These are phyloP conservation scores for Apteryx owenii DNA, from an alignment of 2,113 vertebrate species.

Conservation along the genomic window DNA sequence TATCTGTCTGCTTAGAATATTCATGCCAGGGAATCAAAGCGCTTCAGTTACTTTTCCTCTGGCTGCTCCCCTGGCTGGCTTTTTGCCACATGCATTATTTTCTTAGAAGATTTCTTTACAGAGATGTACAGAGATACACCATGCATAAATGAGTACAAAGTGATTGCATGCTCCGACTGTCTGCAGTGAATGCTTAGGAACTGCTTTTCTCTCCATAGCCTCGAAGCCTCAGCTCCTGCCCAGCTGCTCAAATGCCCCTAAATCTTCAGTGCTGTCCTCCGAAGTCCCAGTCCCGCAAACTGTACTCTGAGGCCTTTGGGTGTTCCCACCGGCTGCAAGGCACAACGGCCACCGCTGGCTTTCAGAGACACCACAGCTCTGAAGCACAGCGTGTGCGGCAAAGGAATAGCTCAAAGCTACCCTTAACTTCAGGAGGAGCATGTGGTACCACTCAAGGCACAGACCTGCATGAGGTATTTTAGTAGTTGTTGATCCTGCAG, in stretches of 20 bases:
- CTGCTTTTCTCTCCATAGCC: not conserved
- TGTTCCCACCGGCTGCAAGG: not conserved
- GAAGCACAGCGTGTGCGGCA: not conserved
- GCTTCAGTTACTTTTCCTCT: slow-evolving; percentile 26
- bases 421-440: not conserved
- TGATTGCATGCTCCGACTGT: not conserved
- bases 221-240: not conserved
- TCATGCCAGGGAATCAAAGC: slow-evolving; percentile 64
- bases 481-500: not conserved
- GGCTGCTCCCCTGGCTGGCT: slow-evolving; percentile 61
- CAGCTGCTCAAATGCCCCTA: not conserved
- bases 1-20: slow-evolving; percentile 58
- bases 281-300: not conserved
- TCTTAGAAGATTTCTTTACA: slow-evolving; percentile 48
- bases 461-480: not conserved
- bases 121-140: not conserved
- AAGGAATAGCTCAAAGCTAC: fast-evolving
- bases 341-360: fast-evolving
- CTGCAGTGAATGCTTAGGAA: not conserved
- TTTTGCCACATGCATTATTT: slow-evolving; percentile 69
- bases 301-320: fast-evolving
- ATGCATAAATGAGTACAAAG: not conserved
- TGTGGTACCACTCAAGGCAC: fast-evolving
- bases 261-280: fast-evolving
- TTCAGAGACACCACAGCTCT: not conserved